A percentile compares a stretch with the other conserved stretches of the same genome.
Evolutionary conservation across 2,797 vertebrate species (phyloP).

Genomic region (Falco rusticolus): DNA sequence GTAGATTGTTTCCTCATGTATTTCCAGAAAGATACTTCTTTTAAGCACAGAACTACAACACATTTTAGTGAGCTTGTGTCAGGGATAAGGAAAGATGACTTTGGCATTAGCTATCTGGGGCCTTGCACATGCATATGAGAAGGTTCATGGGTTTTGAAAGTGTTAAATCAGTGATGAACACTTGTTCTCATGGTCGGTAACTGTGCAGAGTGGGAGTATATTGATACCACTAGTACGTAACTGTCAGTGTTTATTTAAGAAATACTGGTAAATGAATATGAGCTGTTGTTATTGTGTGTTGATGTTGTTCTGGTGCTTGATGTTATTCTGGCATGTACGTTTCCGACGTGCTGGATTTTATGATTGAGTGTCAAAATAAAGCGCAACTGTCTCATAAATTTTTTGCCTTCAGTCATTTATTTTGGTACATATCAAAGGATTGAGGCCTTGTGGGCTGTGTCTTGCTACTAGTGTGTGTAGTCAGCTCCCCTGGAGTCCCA

Average conservation of each 20-base stretch:
- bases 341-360: neutral
- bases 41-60: neutral
- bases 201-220: neutral
- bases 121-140: neutral
- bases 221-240: neutral
- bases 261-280: neutral
- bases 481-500: neutral
- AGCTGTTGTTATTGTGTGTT: neutral
- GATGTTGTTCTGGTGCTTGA: neutral
- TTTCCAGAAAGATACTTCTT: neutral
- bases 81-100: neutral
- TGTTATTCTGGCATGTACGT: neutral
- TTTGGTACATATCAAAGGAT: neutral
- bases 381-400: neutral
- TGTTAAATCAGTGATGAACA: neutral
- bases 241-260: conserved; percentile 9
- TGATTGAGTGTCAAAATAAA: neutral
- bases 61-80: neutral
- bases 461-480: neutral
- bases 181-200: neutral
- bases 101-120: neutral
- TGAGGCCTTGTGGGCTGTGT: neutral
- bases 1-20: neutral
- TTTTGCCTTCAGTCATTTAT: neutral
- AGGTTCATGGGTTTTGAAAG: neutral